These are phyloP conservation scores for Epinephelus lanceolatus DNA, from an alignment of 2,113 vertebrate genomes.

Conservation along the genomic window DNA sequence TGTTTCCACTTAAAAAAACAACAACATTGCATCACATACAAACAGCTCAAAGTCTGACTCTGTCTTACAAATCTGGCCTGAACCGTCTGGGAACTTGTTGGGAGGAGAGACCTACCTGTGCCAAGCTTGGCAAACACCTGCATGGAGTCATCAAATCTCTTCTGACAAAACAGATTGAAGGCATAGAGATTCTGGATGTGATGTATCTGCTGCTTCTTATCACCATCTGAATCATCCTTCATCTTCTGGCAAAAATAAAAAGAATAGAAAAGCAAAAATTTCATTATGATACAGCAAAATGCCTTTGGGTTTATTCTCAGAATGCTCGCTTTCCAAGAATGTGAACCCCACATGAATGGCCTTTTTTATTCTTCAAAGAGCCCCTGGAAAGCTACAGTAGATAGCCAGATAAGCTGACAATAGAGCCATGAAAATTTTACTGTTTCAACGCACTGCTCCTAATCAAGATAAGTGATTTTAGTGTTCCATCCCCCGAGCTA, in stretches of 20 bases:
- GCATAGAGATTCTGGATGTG: constrained; percentile 99
- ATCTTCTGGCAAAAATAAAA: constrained; percentile 87
- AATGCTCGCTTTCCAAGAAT: background rate
- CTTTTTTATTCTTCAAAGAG: background rate
- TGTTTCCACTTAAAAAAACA: background rate
- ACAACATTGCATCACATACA: background rate
- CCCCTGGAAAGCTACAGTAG: background rate
- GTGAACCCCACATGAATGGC: background rate
- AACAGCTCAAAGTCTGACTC: background rate
- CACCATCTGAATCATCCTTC: constrained; percentile 97
- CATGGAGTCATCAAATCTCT: constrained; percentile 99
- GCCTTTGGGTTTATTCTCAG: background rate
- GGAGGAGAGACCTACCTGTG: constrained; percentile 87
- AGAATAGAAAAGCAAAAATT: background rate
- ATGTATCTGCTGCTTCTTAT: constrained; percentile 97
- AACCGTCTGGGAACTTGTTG: background rate
- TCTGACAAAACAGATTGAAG: constrained; percentile 99
- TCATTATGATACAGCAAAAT: constrained; percentile 3
- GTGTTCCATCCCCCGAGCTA: constrained; percentile 23
- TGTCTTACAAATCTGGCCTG: background rate
- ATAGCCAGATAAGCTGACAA: background rate
- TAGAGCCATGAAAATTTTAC: constrained; percentile 14
- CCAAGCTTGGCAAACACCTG: constrained; percentile 98
- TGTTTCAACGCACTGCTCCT: constrained; percentile 13
- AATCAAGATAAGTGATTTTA: constrained; percentile 45